phyloP scores from a whole-genome alignment of 2,888 invertebrate species.

The Drosophila melanosoma region DNA sequence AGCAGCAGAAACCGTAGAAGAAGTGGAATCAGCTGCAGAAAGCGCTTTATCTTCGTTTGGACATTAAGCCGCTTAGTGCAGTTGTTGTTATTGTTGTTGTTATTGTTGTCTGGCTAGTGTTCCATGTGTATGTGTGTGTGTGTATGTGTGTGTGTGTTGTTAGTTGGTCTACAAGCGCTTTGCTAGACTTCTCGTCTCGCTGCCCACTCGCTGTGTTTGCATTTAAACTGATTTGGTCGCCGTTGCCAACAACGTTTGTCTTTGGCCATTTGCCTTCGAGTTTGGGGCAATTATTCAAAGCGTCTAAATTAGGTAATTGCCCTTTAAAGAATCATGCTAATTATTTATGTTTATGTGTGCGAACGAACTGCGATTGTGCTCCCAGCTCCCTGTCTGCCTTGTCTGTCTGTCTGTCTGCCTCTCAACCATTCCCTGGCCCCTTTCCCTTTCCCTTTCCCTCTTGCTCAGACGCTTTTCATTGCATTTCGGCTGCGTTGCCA shows the following conservation, averaged over 20 bases:
- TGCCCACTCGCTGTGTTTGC: slow-evolving; percentile 29
- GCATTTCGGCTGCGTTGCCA: slow-evolving; percentile 61
- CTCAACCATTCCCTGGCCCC: neutral
- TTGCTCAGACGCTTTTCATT: slow-evolving; percentile 18
- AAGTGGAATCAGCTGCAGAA: slow-evolving; percentile 42
- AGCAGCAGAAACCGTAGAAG: slow-evolving; percentile 6
- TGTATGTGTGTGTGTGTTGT: slow-evolving; percentile 4
- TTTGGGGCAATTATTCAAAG: slow-evolving; percentile 79
- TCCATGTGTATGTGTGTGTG: slow-evolving; percentile 1
- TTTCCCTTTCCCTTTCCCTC: neutral
- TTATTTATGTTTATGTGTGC: slow-evolving; percentile 76
- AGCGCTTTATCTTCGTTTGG: slow-evolving; percentile 78
- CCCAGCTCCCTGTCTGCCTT: neutral
- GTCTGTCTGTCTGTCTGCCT: neutral
- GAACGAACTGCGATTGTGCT: slow-evolving; percentile 17
- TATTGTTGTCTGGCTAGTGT: slow-evolving; percentile 9
- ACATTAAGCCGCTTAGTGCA: slow-evolving; percentile 81
- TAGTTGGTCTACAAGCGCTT: slow-evolving; percentile 9
- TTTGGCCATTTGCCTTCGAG: slow-evolving; percentile 17
- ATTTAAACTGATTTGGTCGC: slow-evolving; percentile 65
- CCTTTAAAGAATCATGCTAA: slow-evolving; percentile 81
- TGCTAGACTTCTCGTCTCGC: neutral
- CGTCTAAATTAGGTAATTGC: slow-evolving; percentile 82
- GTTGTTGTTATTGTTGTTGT: slow-evolving; percentile 48
- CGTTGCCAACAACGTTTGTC: slow-evolving; percentile 5